Conservation (phyloP, 2,113 vertebrate species). For the Lagopus leucura region DNA sequence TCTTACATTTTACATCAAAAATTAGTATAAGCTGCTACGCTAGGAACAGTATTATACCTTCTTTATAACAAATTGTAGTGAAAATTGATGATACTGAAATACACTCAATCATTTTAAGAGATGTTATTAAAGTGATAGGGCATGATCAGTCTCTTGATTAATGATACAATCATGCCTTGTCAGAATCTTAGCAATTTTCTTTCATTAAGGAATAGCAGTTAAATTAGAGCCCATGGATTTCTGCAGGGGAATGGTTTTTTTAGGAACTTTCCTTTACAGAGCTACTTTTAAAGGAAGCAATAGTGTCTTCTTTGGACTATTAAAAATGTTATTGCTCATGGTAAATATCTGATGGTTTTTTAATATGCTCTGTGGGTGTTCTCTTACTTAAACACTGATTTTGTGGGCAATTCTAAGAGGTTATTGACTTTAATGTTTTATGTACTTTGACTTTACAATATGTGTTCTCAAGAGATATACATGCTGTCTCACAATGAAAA, state of each 20-base stretch:
- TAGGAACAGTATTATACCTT: background rate
- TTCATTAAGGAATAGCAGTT: background rate
- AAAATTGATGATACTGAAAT: background rate
- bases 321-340: background rate
- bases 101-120: background rate
- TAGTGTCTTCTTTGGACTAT: slow-evolving; percentile 3
- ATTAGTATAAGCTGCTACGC: background rate
- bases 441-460: background rate
- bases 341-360: background rate
- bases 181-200: background rate
- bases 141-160: background rate
- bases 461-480: background rate
- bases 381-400: background rate
- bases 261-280: background rate
- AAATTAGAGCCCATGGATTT: background rate
- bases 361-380: background rate
- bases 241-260: background rate
- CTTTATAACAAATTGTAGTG: background rate
- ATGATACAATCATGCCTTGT: background rate
- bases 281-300: background rate
- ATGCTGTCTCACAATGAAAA: background rate
- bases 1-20: background rate
- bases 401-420: background rate
- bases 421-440: background rate
- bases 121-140: background rate